phyloP scores from a whole-genome alignment of 2,888 invertebrate species.

The Amphipyra berbera region DNA sequence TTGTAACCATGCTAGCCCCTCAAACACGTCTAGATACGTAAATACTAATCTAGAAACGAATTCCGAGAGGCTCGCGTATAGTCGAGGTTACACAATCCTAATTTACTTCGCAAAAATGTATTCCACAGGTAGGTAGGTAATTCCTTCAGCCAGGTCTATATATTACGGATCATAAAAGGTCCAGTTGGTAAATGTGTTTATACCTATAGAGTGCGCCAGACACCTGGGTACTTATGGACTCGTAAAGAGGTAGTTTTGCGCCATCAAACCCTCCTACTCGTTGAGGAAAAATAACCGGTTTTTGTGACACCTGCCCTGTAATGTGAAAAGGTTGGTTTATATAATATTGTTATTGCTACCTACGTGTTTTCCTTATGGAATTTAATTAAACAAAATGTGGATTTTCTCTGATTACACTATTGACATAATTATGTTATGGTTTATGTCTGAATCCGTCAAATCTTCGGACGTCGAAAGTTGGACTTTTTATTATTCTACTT shows the following conservation, averaged over 20 bases:
- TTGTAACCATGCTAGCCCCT: no score
- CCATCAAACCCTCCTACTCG: not conserved
- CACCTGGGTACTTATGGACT: not conserved
- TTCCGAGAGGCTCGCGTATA: not conserved
- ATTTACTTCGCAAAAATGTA: slow-evolving; percentile 21
- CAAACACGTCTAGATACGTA: no score
- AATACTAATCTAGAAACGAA: not conserved
- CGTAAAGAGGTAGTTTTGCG: not conserved
- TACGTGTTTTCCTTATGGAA: not conserved
- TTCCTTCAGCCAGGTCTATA: slow-evolving; percentile 11
- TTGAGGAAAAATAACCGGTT: not conserved
- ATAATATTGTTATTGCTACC: not conserved
- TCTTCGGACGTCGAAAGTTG: no score
- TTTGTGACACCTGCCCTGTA: not conserved
- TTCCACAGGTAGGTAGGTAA: slow-evolving; percentile 11
- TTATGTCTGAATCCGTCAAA: no score
- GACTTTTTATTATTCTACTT: no score
- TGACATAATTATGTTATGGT: no score
- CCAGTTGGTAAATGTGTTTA: slow-evolving; percentile 1
- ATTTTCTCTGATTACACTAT: not conserved
- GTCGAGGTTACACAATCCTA: slow-evolving; percentile 7
- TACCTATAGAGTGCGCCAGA: not conserved
- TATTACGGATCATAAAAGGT: slow-evolving; percentile 17
- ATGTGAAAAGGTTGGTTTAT: slow-evolving; percentile 8
- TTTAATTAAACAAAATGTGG: not conserved